phyloP scores from a whole-genome alignment of 1,140 invertebrate species.

The Papilio glaucus region DNA sequence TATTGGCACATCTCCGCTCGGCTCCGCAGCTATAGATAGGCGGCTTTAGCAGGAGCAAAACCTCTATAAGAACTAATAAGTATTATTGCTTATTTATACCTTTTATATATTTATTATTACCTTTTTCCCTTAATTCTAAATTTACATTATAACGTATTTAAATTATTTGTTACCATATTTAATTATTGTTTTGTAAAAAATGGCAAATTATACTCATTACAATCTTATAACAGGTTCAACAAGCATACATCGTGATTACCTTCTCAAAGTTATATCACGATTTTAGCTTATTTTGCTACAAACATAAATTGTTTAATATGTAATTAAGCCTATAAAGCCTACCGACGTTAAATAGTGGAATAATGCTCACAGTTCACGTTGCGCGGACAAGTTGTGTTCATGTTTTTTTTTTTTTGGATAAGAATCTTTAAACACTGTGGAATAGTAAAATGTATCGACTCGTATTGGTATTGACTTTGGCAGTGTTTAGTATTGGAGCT shows the following conservation, averaged over 20 bases:
- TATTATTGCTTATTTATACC: too few relatives aligned
- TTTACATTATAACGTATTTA: neutral
- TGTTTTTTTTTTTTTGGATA: neutral
- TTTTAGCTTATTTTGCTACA: constrained; percentile 22
- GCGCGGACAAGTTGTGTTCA: neutral
- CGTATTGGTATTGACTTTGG: neutral
- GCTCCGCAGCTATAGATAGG: too few relatives aligned
- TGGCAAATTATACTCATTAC: neutral
- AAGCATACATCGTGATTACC: constrained; percentile 4
- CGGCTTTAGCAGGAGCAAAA: too few relatives aligned
- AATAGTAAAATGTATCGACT: neutral
- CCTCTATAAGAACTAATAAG: too few relatives aligned
- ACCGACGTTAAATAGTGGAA: neutral
- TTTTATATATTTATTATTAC: constrained; percentile 49
- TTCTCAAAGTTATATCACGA: neutral
- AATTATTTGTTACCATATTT: too few relatives aligned
- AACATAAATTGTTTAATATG: neutral
- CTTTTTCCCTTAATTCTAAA: neutral
- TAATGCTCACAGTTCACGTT: neutral
- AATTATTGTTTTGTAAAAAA: neutral
- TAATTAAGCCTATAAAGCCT: neutral
- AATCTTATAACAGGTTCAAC: neutral
- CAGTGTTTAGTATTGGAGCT: neutral
- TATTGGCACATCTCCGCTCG: too few relatives aligned
- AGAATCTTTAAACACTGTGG: too few relatives aligned